These are phyloP conservation scores for Apodemus sylvaticus DNA, from an alignment of 2,113 vertebrate species.

Conservation along the genomic window DNA sequence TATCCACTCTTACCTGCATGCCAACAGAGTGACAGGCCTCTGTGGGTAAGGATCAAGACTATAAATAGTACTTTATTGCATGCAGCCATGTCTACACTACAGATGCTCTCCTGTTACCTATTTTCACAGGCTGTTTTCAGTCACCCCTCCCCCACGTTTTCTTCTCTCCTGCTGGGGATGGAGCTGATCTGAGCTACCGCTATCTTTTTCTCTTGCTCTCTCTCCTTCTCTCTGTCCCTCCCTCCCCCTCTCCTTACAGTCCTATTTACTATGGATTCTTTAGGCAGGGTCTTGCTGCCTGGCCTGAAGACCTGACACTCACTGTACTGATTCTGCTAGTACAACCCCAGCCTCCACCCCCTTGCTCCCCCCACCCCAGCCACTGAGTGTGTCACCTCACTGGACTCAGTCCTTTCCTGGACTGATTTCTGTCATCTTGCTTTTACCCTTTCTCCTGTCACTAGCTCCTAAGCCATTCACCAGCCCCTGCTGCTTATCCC, in stretches of 20 bases:
- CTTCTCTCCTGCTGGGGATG: not conserved
- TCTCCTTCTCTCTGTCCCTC: too few relatives aligned
- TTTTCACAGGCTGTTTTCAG: not conserved
- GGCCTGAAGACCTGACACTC: not conserved
- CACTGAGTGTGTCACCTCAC: not conserved
- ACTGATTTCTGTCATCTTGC: not conserved
- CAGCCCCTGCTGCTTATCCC: too few relatives aligned
- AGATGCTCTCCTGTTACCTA: not conserved
- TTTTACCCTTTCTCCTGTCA: not conserved
- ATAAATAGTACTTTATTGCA: not conserved
- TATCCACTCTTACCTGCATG: not conserved
- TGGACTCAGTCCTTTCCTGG: not conserved
- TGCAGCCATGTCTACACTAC: not conserved
- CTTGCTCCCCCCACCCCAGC: not conserved
- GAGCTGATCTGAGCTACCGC: not conserved
- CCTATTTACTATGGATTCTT: not conserved
- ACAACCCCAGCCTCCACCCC: not conserved
- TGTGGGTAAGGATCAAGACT: not conserved
- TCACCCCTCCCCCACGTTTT: not conserved
- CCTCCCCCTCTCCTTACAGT: not conserved
- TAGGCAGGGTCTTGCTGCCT: not conserved
- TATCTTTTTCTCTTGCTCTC: too few relatives aligned
- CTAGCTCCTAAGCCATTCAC: too few relatives aligned
- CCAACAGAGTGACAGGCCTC: not conserved
- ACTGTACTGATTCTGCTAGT: not conserved